Base-by-base conservation (phyloP, 35 echinoderm and acorn worm genomes). In the Nesometra sesokonis region DNA sequence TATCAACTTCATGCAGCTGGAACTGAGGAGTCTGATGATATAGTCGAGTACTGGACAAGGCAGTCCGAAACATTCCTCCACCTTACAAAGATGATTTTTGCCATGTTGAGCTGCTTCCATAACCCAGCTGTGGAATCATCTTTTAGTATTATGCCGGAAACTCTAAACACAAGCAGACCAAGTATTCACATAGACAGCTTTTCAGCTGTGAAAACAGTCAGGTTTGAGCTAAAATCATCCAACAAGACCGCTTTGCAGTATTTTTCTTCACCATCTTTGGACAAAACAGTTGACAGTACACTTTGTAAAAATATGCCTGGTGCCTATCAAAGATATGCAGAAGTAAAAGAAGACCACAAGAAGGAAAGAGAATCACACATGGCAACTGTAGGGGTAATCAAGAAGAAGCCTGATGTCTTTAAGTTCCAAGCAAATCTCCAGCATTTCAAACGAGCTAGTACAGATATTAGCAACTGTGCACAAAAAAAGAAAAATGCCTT, bases 91-190 rank as follows among this genome's bases (percentile, higher is more conserved):
- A 81, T 82, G 76, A 78, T 88, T 32, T 81, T 81, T 80, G 86
- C 86, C 5, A 11, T 88, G 40, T 37, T 88, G 29, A 88, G 77
- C 35, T 88, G 77, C 29, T 88, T 88, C 86, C 86, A 88, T 82
- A 78, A 78, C 11, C 86, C 86, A 81, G 76, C 78, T 34, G 78
- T 88, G 34, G 78, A 88, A 37, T 88, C 86, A 46, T 88, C 86
- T n/a, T 88, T 88, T 78, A 88, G 86, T 47, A 82, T 82, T 38
- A 88, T 88, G 86, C 11, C 11, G 32, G 32, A 33, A 11, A 37
- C 46, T 8, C 77, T 88, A 29, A 33, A 35, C 15, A 81, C 9
- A 11, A 79, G 78, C n/a, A n/a, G n/a, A n/a, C n/a, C n/a, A n/a
- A n/a, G n/a, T n/a, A n/a, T n/a, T n/a, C n/a, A n/a, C n/a, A n/a